Evolutionary conservation across 2,797 vertebrate genomes (phyloP), one percentile per base, ranked within the genome.

Genomic region (Anas flavirostris): DNA sequence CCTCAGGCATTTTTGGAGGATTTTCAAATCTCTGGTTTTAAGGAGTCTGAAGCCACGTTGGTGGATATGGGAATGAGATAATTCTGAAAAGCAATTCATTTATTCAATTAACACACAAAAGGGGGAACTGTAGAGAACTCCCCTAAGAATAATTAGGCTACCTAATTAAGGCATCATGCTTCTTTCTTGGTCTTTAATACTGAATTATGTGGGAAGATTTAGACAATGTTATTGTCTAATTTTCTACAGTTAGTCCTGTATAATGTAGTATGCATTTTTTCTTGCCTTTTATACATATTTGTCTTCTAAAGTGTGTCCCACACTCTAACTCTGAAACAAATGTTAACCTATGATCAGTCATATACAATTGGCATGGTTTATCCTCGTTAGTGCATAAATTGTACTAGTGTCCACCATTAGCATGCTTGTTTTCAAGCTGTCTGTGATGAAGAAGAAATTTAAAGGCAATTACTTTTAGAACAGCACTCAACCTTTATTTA

Each of bases 81-180:
- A 33, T 88, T 93, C 70, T 91, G 75, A 73, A 69, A 86, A 86
- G n/a, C 73, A 55, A 60, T 84, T 74, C 28, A 82, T 59, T 58
- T 76, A 55, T 29, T 83, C 78, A 48, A 59, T 76, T 63, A 90
- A 91, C 72, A 90, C 78, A 79, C 74, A 94, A 90, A 90, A 66
- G 10, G 53, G 52, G 19, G 35, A 74, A 31, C 81, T 83, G 35
- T 6, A 5, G 2, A 81, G 21, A 63, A 81, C 16, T 44, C 17
- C 58, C 31, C 8, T 41, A 9, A 66, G 23, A 41, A 78, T 62
- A 88, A 64, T 62, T 66, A 92, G 33, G 76, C 55, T 86, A 66
- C 79, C 48, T 91, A 37, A 77, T 63, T 72, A 89, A 80, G 53
- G 28, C 58, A 26, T 84, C 15, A 52, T 79, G 74, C 62, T 84